Conservation (phyloP, 2,888 invertebrate species). For the Mythimna ferrago region DNA sequence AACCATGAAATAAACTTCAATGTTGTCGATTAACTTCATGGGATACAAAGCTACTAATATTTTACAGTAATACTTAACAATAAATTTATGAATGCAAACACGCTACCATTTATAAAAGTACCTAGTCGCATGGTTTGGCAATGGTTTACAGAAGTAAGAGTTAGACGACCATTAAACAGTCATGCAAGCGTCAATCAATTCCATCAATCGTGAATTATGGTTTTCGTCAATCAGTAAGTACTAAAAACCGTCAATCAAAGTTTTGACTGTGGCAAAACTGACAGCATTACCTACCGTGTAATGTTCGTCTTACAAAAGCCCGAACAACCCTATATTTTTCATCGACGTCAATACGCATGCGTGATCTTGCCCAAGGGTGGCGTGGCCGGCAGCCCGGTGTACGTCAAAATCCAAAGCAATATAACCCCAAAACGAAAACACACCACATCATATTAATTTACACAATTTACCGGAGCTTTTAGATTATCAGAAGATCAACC, state of each 20-base stretch:
- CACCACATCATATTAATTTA: slow-evolving; percentile 1
- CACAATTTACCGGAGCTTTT: background rate
- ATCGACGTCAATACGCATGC: slow-evolving; percentile 69
- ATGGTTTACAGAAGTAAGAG: no score
- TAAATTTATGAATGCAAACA: no score
- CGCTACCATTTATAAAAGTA: no score
- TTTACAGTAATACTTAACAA: background rate
- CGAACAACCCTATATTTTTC: slow-evolving; percentile 56
- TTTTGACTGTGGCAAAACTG: no score
- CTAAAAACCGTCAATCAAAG: no score
- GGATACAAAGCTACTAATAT: background rate
- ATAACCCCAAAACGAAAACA: slow-evolving; percentile 54
- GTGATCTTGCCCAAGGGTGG: slow-evolving; percentile 59
- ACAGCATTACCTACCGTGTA: no score
- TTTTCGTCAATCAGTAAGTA: no score
- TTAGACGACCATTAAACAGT: no score
- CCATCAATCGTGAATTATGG: no score
- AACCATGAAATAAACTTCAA: background rate
- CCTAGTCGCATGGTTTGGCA: no score
- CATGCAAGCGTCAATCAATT: no score
- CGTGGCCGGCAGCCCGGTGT: slow-evolving; percentile 62
- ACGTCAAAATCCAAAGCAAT: slow-evolving; percentile 33
- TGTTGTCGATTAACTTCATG: background rate
- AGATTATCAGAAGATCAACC: background rate
- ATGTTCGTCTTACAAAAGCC: slow-evolving; percentile 14